Conservation (phyloP, 1,140 invertebrate species). For the Chionoecetes opilio region DNA sequence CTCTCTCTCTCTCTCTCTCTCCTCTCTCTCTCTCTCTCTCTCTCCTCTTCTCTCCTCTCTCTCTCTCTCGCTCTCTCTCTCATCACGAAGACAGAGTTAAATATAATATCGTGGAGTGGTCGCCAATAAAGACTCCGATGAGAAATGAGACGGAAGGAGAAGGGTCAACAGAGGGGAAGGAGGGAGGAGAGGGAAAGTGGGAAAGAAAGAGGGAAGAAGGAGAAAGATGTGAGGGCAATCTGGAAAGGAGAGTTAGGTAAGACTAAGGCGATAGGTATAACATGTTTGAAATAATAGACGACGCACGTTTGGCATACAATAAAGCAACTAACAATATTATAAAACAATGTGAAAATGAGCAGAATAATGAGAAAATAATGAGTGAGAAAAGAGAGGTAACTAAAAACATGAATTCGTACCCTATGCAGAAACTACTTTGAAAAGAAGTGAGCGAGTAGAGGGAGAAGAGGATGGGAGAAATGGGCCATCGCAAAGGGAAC, state of each 20-base stretch:
- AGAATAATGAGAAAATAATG: too few relatives aligned
- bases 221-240: background rate
- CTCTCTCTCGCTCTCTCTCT: background rate
- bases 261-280: too few relatives aligned
- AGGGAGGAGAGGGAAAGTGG: background rate
- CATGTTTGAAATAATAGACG: too few relatives aligned
- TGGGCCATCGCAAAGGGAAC: too few relatives aligned
- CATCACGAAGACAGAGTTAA: background rate
- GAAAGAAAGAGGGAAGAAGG: background rate
- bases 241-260: background rate
- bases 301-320: too few relatives aligned
- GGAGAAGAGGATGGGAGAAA: too few relatives aligned
- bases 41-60: background rate
- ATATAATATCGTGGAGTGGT: background rate
- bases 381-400: too few relatives aligned
- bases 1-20: background rate
- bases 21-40: slow-evolving; percentile 7
- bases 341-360: too few relatives aligned
- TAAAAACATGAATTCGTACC: too few relatives aligned
- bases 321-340: too few relatives aligned
- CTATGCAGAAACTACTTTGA: too few relatives aligned
- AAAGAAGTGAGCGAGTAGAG: too few relatives aligned
- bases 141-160: background rate
- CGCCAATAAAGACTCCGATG: background rate
- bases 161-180: background rate